Conservation (phyloP, 2,888 invertebrate genomes). For the Pimpla rufipes region DNA sequence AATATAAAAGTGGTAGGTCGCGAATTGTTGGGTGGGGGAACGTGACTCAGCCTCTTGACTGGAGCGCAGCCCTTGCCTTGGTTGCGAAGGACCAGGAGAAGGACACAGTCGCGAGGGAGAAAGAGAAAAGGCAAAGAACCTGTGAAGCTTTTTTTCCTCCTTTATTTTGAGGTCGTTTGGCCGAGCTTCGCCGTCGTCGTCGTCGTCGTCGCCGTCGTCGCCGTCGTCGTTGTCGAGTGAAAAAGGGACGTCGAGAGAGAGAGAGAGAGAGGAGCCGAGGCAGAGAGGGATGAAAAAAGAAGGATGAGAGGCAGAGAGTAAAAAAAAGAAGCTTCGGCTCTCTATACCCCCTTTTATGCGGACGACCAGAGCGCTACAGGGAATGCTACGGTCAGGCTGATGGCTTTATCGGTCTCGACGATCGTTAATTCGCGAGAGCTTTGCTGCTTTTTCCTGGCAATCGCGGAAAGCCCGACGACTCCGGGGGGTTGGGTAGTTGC, state of each 20-base stretch:
- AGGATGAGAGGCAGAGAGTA: conserved; percentile 3
- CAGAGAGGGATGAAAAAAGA: conserved; percentile 58
- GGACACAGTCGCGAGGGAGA: conserved; percentile 24
- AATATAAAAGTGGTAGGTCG: conserved; percentile 44
- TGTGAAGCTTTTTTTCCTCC: conserved; percentile 55
- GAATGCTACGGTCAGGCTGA: conserved; percentile 59
- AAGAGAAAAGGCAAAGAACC: conserved; percentile 55
- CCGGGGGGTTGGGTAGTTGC: conserved; percentile 7
- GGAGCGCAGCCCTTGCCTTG: conserved; percentile 16
- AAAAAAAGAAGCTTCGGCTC: conserved; percentile 38
- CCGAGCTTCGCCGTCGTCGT: conserved; percentile 39
- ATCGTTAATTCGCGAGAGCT: conserved; percentile 75
- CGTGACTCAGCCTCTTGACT: conserved; percentile 54
- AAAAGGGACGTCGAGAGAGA: conserved; percentile 66
- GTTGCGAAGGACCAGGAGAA: conserved; percentile 36
- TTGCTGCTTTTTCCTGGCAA: conserved; percentile 59
- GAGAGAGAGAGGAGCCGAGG: conserved; percentile 16
- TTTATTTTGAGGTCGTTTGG: conserved; percentile 62
- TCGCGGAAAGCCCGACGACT: conserved; percentile 30
- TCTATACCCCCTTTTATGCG: conserved; percentile 52
- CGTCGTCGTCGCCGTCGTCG: conserved; percentile 50
- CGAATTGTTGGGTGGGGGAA: conserved; percentile 58
- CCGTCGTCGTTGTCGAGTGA: conserved; percentile 53
- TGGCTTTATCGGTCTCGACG: conserved; percentile 68
- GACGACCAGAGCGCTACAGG: conserved; percentile 45